phyloP scores from a whole-genome alignment of 2,797 vertebrate species.

The Myotis findleyi region DNA sequence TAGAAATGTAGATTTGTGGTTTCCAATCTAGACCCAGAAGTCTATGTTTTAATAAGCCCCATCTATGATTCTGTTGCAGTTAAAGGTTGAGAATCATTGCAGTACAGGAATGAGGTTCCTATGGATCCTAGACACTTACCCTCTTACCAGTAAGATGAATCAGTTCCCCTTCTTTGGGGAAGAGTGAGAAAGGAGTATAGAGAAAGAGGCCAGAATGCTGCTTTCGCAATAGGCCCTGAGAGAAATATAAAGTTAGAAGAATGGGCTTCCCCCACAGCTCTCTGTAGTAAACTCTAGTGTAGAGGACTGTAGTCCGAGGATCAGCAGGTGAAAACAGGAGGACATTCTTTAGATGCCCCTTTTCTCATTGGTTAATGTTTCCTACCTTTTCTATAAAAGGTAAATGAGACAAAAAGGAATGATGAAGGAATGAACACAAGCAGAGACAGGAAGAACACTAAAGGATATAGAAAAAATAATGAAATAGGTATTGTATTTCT shows the following conservation, averaged over 20 bases:
- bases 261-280: not conserved
- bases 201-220: not conserved
- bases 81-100: not conserved
- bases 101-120: not conserved
- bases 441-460: not conserved
- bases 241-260: not conserved
- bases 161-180: not conserved
- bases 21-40: not conserved
- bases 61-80: not conserved
- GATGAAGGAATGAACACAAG: not conserved
- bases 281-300: not conserved
- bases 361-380: not conserved
- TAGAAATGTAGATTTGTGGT: constrained; percentile 23
- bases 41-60: not conserved
- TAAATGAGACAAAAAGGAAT: not conserved
- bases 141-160: not conserved
- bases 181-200: not conserved
- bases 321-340: not conserved
- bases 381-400: constrained; percentile 13
- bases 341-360: not conserved
- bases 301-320: not conserved
- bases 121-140: not conserved
- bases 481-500: not conserved
- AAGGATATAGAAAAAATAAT: not conserved
- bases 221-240: not conserved